Conservation (phyloP, 2,888 invertebrate species). For the Adelphocoris suturalis region DNA sequence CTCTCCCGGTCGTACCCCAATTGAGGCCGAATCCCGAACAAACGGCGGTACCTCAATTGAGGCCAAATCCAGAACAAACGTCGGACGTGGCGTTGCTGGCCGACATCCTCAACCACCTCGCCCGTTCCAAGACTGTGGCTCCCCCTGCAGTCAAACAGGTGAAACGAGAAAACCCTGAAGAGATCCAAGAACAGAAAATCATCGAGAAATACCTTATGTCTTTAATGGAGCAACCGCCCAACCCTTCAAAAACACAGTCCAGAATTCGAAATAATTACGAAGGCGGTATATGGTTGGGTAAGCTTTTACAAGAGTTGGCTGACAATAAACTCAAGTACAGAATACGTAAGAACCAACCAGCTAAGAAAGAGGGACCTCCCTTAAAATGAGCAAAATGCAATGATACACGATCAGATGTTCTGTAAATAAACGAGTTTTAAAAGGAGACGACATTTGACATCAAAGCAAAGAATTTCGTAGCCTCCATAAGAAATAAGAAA, state of each 20-base stretch:
- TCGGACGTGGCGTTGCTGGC: conserved; percentile 1
- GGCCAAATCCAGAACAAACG: not conserved
- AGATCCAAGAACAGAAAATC: conserved; percentile 44
- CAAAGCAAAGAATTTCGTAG: too few species aligned
- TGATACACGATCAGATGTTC: not conserved
- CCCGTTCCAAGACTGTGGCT: not conserved
- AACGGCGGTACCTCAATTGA: not conserved
- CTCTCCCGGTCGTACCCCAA: not conserved
- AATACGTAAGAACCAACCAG: not conserved
- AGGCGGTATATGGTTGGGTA: conserved; percentile 40
- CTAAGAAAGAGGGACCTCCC: not conserved
- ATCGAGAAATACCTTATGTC: conserved; percentile 47
- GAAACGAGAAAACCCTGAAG: not conserved
- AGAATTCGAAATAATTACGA: not conserved
- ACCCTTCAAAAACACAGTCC: not conserved
- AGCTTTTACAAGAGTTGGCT: conserved; percentile 41
- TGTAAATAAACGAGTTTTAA: conserved; percentile 14
- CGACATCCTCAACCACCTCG: conserved; percentile 21
- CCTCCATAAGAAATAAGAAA: too few species aligned
- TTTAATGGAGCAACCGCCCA: conserved; percentile 35
- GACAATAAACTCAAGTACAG: conserved; percentile 17
- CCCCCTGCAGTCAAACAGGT: not conserved
- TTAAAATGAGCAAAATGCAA: not conserved
- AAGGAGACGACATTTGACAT: not conserved
- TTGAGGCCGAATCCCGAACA: not conserved